phyloP scores from a whole-genome alignment of 92 coral and sea anemone species.

The Pocillopora meandrina region DNA sequence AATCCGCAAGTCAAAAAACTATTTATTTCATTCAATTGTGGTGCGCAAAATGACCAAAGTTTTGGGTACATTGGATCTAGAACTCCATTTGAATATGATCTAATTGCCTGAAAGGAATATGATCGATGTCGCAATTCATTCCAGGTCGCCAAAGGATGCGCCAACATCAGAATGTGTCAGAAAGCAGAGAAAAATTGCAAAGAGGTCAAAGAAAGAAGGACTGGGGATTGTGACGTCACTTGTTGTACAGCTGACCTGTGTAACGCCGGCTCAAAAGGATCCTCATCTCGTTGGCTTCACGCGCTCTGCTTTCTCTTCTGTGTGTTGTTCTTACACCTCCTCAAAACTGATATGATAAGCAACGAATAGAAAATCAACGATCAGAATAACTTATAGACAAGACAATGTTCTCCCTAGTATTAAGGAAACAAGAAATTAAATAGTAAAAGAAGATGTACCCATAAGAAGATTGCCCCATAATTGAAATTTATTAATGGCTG shows the following conservation, averaged over 20 bases:
- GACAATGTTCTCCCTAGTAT: too few relatives aligned
- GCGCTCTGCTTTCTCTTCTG: neutral
- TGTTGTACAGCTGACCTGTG: slow-evolving; percentile 36
- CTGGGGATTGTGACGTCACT: slow-evolving; percentile 34
- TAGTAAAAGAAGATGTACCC: too few relatives aligned
- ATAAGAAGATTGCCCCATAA: too few relatives aligned
- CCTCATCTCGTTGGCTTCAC: neutral
- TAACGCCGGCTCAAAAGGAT: slow-evolving; percentile 8
- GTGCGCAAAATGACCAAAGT: too few relatives aligned
- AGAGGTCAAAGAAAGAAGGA: slow-evolving; percentile 18
- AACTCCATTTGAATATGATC: neutral
- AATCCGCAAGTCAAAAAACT: too few relatives aligned
- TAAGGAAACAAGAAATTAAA: too few relatives aligned
- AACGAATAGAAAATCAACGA: too few relatives aligned
- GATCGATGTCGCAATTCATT: neutral
- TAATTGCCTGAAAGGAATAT: neutral
- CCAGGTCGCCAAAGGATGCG: slow-evolving; percentile 28
- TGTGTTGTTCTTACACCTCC: neutral
- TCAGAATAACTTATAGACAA: too few relatives aligned
- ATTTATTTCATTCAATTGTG: too few relatives aligned
- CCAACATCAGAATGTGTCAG: slow-evolving; percentile 17
- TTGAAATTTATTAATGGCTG: too few relatives aligned
- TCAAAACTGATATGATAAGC: too few relatives aligned
- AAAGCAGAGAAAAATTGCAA: slow-evolving; percentile 1
- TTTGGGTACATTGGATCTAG: neutral